Evolutionary conservation across 2,888 invertebrate species (phyloP), one percentile per base, ranked within the genome.

Genomic region (Synanthedon tipuliformis): DNA sequence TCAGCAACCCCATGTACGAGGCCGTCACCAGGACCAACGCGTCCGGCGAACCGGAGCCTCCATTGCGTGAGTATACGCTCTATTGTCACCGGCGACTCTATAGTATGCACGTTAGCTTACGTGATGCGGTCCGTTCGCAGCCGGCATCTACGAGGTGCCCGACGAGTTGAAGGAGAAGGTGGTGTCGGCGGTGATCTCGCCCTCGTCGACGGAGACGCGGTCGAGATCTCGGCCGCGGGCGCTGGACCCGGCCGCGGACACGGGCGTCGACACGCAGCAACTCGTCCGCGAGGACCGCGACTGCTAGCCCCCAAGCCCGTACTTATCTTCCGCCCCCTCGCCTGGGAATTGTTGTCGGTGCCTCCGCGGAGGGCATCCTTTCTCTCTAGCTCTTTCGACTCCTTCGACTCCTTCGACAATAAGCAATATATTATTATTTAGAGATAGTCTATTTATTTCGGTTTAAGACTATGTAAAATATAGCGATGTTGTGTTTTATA

Each of bases 1-100:
- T 99, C 88, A 94, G 95, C 70, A 99, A 99, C 87, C 98, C 98
- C 51, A 97, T 98, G 95, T 99, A 98, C 81, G 98, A 99, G 71
- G 96, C 95, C 51, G 94, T 93, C 53, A 92, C 93, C 61, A 88
- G 92, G 59, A 90, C 90, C 52, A 90, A 89, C 59, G 71, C 69
- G 41, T 67, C 71, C 41, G 75, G 69, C 1, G 75, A 75, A 34
- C 45, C 41, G 10, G 41, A 51, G 12, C 15, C 52, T 15, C 27
- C 51, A 3, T 50, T 78, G 55, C 83, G 82, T 83, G 41, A 78
- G 83, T 81, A 45, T 15, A 45, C 45, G 1, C 13, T 13, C 27
- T 23, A 23, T 5, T 23, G 23, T 23, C 23, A 23, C 23, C 23
- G 23, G 5, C 23, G 5, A 23, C 23, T 23, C 23, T 23, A 23